Base-by-base conservation (phyloP, 2,797 vertebrate genomes). In the Pipistrellus pipistrellus region DNA sequence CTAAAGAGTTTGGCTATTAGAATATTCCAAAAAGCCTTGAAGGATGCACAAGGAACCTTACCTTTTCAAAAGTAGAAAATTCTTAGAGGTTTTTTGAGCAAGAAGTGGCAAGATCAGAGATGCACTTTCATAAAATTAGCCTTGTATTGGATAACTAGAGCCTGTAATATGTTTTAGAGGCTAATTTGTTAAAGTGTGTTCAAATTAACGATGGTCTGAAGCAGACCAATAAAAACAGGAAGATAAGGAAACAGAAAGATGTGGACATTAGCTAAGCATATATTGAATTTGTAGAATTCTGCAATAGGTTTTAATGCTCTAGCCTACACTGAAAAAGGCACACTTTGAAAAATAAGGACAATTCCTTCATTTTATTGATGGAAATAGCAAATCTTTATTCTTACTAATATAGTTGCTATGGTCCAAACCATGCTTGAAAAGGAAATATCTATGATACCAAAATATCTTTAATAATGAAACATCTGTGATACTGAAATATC, bases 401-500 rank as follows among this genome's bases (percentile, higher is more conserved):
- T 88, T 69, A 12, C 95, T 96, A 86, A 85, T 66, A 78, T 21
- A 93, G 69, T 71, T 93, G 81, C 62, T 90, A 20, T 94, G 44
- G 80, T 90, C 82, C 72, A 96, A 96, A 95, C 73, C 71, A 77
- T 86, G 75, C 85, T 95, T 94, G 87, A 94, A 96, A 96, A 93
- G 83, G 85, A 94, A 93, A 96, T 95, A 96, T 88, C 96, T 95
- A 93, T 97, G 95, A 66, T 78, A 87, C 89, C n/a, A 69, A 96
- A 97, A 97, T 97, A 96, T 92, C 92, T 96, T 97, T 88, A 97
- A 80, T 93, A 96, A 88, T 8, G 38, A 95, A 94, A 95, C 93
- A 96, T 91, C 94, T 96, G 85, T 84, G 96, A 84, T 88, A 76
- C 88, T 27, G n/a, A 97, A 97, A 96, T 96, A 95, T 85, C 95